Evolutionary conservation across 2,113 vertebrate genomes (phyloP), one percentile per base, ranked within the genome.

Genomic region (Alethe diademata): DNA sequence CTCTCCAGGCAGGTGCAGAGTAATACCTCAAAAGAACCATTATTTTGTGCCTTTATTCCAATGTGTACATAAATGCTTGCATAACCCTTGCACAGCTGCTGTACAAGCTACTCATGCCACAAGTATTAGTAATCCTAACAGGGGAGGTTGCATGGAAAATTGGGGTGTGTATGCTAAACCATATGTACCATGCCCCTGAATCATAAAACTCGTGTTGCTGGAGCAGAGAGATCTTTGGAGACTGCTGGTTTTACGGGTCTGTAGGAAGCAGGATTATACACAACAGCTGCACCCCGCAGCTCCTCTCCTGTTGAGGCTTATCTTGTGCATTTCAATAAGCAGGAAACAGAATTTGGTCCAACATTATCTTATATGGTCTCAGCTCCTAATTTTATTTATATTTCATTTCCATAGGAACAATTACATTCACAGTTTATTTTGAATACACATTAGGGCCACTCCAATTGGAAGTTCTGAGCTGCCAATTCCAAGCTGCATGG

Each of bases 91-190:
- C 95, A 96, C 95, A 97, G 96, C 95, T 97, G 96, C 96, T 96
- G 48, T 74, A 90, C 92, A 91, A 96, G 95, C 93, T 95, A 6
- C 93, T 96, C 95, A 96, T 97, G 95, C 96, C 95, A 94, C 93
- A 96, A 96, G 96, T 92, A 96, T 97, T 97, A 96, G 95, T 97
- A 97, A 97, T 96, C 95, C 82, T 96, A 96, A 95, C 90, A 96
- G 96, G 95, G 95, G 88, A 96, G 96, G 95, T 90, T 96, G 95
- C 94, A 96, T 95, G 95, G 96, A 97, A 96, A 97, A 96, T 88
- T 74, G 95, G 96, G 96, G 95, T 96, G 95, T 97, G 96, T 97
- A 88, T 96, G 90, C 96, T 95, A 90, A 97, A 95, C 94, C 96
- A 97, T 97, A 96, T 96, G 95, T 96, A 95, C 92, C 92, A 57